A percentile compares a stretch with the other conserved stretches of the same genome.
Conservation (phyloP, 2,797 vertebrate genomes). For the Salmo trutta region DNA sequence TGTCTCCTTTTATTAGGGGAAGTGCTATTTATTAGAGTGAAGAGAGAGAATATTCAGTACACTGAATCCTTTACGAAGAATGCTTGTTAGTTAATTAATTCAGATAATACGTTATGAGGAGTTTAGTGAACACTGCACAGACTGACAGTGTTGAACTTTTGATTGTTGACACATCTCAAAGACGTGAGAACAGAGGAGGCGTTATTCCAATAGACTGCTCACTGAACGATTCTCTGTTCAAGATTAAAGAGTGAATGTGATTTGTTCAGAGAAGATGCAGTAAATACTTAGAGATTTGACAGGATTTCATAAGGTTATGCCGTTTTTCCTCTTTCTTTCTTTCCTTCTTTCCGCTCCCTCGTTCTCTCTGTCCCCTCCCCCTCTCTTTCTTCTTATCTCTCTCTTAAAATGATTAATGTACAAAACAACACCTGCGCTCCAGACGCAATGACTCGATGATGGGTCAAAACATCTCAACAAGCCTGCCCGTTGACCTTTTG, state of each 20-base stretch:
- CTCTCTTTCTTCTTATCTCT: neutral
- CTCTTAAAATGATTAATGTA: neutral
- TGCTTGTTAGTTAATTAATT: neutral
- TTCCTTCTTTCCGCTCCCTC: neutral
- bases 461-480: slow-evolving; percentile 12
- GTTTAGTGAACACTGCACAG: neutral
- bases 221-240: neutral
- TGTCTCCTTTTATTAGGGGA: slow-evolving; percentile 7
- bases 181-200: neutral
- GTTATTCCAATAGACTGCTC: slow-evolving; percentile 10
- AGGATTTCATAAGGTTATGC: neutral
- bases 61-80: slow-evolving; percentile 25
- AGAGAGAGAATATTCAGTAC: slow-evolving; percentile 17
- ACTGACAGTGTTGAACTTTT: neutral
- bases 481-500: neutral
- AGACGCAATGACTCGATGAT: slow-evolving; percentile 15
- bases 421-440: slow-evolving; percentile 11
- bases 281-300: neutral
- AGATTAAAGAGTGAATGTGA: neutral
- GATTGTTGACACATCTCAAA: neutral
- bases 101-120: neutral
- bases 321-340: neutral
- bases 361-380: neutral
- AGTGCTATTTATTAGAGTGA: slow-evolving; percentile 16
- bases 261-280: neutral